Percentiles rank a stretch among this genome's conserved stretches.
Conservation (phyloP, 2,113 vertebrate genomes). For the Ursus arctos region DNA sequence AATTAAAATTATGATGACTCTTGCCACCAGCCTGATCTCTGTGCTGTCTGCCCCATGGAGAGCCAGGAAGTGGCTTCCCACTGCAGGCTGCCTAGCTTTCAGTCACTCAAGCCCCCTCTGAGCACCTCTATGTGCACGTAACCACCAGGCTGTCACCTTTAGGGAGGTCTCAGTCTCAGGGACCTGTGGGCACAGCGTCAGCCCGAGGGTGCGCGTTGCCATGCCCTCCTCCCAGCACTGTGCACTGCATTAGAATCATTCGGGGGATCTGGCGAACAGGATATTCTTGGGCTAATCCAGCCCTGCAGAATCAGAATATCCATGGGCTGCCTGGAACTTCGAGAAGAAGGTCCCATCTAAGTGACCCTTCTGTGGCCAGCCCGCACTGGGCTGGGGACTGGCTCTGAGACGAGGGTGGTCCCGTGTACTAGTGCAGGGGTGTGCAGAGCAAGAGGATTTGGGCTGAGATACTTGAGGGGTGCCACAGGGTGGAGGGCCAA, state of each 20-base stretch:
- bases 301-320: background rate
- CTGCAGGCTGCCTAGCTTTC: background rate
- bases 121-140: background rate
- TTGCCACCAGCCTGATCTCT: too few relatives aligned
- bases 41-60: accelerated
- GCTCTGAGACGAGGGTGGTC: background rate
- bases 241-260: background rate
- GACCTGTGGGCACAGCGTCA: background rate
- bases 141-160: background rate
- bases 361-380: too few relatives aligned
- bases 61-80: background rate
- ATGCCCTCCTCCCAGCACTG: too few relatives aligned
- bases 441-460: background rate
- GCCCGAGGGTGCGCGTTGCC: background rate
- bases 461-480: too few relatives aligned
- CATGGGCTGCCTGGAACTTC: background rate
- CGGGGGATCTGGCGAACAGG: background rate
- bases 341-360: background rate
- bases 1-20: background rate
- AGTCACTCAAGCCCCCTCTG: background rate
- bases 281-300: background rate
- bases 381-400: background rate
- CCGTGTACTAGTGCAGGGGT: accelerated
- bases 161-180: background rate
- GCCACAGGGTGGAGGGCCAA: accelerated